Evolutionary conservation across 1,140 invertebrate genomes (phyloP), one percentile per base, ranked within the genome.

Genomic region (Papilio xuthus): DNA sequence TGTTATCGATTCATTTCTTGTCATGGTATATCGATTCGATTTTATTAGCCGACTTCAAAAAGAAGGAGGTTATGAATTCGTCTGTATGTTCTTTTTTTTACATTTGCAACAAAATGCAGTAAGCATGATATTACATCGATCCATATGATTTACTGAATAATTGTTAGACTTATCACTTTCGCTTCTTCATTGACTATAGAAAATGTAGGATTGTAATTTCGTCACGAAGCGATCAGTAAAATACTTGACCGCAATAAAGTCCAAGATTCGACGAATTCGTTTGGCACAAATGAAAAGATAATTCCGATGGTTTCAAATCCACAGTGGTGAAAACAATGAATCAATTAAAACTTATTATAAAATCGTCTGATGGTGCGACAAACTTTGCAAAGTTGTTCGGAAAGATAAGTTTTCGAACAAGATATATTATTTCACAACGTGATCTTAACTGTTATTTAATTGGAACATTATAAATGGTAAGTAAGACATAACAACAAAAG

Each of bases 331-430:
- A 67, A 67, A 67, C 60, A 32, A 67, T 67, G 60, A 67, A 67
- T 67, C 26, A 67, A 67, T 67, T 67, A 67, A 26, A 67, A 67
- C 60, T 67, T 67, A n/a, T n/a, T n/a, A n/a, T n/a, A 28, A 67
- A 67, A 67, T 28, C 60, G 60, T 32, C 10, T 60, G 56, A 60
- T 67, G 26, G 12, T 8, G 26, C 60, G 60, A 67, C 26, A 28
- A 67, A 67, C 26, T 67, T 67, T 67, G 13, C 60, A 28, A 67
- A 67, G 13, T 67, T 67, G 23, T 67, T 28, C 60, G 13, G 3
- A 67, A 32, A 9, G 53, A 60, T 12, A 32, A 67, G 60, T 32
- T 67, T 67, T 67, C 26, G 26, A 63, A 15, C 60, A 28, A 67
- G 60, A 67, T 28, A 63, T 63, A 12, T 15, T 28, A 67, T 28